phyloP scores from a whole-genome alignment of 2,888 invertebrate species.

The Amphipyra tragopoginis region DNA sequence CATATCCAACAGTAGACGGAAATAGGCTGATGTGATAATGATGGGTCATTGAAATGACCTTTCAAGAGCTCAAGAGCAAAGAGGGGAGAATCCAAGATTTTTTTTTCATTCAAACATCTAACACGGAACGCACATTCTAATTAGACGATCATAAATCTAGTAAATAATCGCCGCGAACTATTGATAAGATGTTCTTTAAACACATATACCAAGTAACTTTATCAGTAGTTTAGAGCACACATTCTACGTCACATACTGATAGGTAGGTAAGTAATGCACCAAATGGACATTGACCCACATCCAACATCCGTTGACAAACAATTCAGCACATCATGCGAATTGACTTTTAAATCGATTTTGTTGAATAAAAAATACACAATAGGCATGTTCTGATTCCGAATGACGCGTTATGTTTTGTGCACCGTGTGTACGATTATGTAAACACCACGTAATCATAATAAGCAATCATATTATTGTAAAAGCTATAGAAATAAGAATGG shows the following conservation, averaged over 20 bases:
- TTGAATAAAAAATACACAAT: slow-evolving; percentile 73
- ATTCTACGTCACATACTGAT: slow-evolving; percentile 47
- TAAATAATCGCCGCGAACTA: slow-evolving; percentile 23
- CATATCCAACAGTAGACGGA: no score
- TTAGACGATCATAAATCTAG: slow-evolving; percentile 16
- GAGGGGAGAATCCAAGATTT: background rate
- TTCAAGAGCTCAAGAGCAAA: background rate
- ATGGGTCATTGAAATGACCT: background rate
- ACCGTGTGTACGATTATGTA: slow-evolving; percentile 41
- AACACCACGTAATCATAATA: slow-evolving; percentile 31
- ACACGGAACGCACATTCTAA: no score
- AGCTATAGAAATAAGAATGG: background rate
- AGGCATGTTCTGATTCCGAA: slow-evolving; percentile 51
- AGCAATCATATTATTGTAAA: slow-evolving; percentile 11
- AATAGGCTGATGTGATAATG: no score
- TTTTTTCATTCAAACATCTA: background rate
- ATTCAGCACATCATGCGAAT: slow-evolving; percentile 79
- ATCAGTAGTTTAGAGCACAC: slow-evolving; percentile 39
- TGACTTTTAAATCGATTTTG: slow-evolving; percentile 79
- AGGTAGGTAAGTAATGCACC: slow-evolving; percentile 56
- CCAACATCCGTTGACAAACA: slow-evolving; percentile 73
- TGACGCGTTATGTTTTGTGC: slow-evolving; percentile 57
- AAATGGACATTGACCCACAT: slow-evolving; percentile 83
- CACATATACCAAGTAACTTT: slow-evolving; percentile 25
- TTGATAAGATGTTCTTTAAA: slow-evolving; percentile 51